phyloP scores from a whole-genome alignment of 1,140 invertebrate species.

The Tachypleus tridentatus region DNA sequence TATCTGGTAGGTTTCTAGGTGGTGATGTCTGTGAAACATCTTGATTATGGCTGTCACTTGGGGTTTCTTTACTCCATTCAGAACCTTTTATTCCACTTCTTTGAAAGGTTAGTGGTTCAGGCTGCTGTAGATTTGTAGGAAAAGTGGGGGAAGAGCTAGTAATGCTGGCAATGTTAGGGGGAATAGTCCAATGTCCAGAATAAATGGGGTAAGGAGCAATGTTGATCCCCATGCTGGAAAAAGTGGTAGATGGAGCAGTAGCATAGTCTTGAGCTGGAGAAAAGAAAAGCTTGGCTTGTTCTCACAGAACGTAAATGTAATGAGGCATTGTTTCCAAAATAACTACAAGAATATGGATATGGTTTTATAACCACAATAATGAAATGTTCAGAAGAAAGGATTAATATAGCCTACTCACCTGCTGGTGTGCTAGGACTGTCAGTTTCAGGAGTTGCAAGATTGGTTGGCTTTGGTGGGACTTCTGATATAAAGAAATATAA shows the following conservation, averaged over 20 bases:
- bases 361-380: no score
- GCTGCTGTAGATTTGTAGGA: no score
- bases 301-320: not conserved
- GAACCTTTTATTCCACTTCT: no score
- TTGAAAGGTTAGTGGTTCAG: no score
- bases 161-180: conserved; percentile 4
- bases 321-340: no score
- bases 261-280: conserved; percentile 12
- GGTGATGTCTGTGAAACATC: no score
- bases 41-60: no score
- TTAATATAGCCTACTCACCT: not conserved
- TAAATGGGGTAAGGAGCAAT: conserved; percentile 16
- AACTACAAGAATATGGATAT: no score
- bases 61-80: no score
- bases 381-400: not conserved
- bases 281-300: conserved; percentile 2
- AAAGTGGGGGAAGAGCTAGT: no score
- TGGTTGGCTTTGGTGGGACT: conserved; percentile 19
- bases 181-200: conserved; percentile 11
- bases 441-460: conserved; percentile 5
- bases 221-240: conserved; percentile 2
- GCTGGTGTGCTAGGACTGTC: not conserved
- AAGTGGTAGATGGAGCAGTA: conserved; percentile 9
- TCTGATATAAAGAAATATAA: conserved; percentile 8
- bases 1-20: conserved; percentile 9